These are phyloP conservation scores for Drosophila fulvimacula DNA, from an alignment of 2,888 invertebrate genomes.

Conservation along the genomic window DNA sequence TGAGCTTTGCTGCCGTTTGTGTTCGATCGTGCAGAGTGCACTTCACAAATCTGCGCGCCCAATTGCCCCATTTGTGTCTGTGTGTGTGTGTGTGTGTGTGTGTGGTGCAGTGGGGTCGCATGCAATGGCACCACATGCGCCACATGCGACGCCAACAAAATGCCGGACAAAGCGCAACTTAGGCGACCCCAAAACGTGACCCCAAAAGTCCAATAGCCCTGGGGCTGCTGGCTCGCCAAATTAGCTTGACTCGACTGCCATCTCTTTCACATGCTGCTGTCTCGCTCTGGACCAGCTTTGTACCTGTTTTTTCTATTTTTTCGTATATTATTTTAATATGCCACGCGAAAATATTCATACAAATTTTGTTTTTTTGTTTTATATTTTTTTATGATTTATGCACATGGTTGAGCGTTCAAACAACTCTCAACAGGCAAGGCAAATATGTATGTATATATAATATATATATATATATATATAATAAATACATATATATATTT, in stretches of 20 bases:
- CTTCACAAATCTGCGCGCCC: slow-evolving; percentile 28
- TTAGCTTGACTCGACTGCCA: slow-evolving; percentile 22
- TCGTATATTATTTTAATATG: neutral
- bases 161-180: slow-evolving; percentile 15
- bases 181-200: slow-evolving; percentile 6
- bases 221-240: slow-evolving; percentile 17
- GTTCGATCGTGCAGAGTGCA: slow-evolving; percentile 35
- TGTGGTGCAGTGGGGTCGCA: neutral
- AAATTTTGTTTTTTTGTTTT: neutral
- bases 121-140: slow-evolving; percentile 3
- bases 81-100: neutral
- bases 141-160: slow-evolving; percentile 7
- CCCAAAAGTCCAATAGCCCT: slow-evolving; percentile 5
- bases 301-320: neutral
- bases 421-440: slow-evolving; percentile 17
- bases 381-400: slow-evolving; percentile 35
- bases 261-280: neutral
- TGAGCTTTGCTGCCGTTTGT: slow-evolving; percentile 23
- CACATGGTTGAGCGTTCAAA: slow-evolving; percentile 42
- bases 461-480: too few relatives aligned
- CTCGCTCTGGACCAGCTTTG: neutral
- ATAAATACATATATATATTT: too few relatives aligned
- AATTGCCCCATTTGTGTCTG: neutral
- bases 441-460: too few relatives aligned
- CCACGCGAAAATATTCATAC: slow-evolving; percentile 36